These are phyloP conservation scores for Eupithecia vulgata DNA, from an alignment of 2,888 invertebrate species.

Conservation along the genomic window DNA sequence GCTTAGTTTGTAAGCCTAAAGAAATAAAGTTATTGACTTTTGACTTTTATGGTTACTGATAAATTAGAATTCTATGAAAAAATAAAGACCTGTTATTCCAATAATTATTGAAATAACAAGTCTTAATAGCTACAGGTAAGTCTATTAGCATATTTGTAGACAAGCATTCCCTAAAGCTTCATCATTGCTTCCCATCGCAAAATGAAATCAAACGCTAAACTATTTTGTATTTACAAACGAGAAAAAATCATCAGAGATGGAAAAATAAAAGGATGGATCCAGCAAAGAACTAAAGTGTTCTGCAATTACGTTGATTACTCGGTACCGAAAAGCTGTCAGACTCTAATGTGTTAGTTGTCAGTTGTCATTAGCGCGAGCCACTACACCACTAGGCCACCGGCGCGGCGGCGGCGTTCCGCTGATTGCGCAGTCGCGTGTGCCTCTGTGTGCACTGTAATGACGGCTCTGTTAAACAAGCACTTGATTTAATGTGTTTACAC, in stretches of 20 bases:
- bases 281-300: neutral
- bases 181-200: neutral
- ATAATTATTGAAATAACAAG: too few relatives aligned
- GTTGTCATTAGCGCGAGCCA: neutral
- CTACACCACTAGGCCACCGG: neutral
- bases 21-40: too few relatives aligned
- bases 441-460: neutral
- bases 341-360: neutral
- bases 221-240: neutral
- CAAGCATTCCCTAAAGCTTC: too few relatives aligned
- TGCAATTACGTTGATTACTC: neutral
- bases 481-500: slow-evolving; percentile 7
- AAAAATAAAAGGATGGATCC: too few relatives aligned
- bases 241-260: neutral
- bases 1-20: too few relatives aligned
- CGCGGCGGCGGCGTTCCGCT: neutral
- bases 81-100: too few relatives aligned
- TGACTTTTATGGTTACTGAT: too few relatives aligned
- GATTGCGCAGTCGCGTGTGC: slow-evolving; percentile 4
- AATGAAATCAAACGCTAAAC: neutral
- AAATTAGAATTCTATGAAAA: too few relatives aligned
- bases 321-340: neutral
- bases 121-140: too few relatives aligned
- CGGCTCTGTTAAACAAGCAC: neutral
- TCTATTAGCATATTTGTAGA: too few relatives aligned